Conservation (phyloP, 1,140 invertebrate genomes). For the Macrocentrus cingulum region DNA sequence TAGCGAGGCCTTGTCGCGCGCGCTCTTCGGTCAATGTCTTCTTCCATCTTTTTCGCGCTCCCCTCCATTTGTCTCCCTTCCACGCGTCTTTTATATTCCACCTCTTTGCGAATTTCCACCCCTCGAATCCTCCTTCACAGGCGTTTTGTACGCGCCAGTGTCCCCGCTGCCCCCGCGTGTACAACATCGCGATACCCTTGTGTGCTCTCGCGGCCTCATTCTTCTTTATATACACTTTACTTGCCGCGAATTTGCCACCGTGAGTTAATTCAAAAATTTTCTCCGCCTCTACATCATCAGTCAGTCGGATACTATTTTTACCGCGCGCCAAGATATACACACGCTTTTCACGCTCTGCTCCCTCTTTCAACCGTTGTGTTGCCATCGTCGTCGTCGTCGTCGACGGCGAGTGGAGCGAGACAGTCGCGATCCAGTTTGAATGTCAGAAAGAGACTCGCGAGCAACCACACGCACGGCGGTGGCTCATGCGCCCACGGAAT, state of each 20-base stretch:
- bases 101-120: slow-evolving; percentile 16
- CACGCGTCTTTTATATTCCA: slow-evolving; percentile 11
- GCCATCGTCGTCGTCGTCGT: slow-evolving; percentile 3
- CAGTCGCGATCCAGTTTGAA: slow-evolving; percentile 19
- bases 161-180: slow-evolving; percentile 17
- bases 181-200: slow-evolving; percentile 4
- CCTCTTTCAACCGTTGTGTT: slow-evolving; percentile 24
- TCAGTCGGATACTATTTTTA: too few relatives aligned
- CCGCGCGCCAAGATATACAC: too few relatives aligned
- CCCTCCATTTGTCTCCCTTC: slow-evolving; percentile 8
- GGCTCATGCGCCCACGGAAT: slow-evolving; percentile 19
- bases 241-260: neutral
- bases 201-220: slow-evolving; percentile 12
- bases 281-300: too few relatives aligned
- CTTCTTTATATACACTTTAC: slow-evolving; percentile 5
- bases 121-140: slow-evolving; percentile 13
- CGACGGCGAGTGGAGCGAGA: neutral
- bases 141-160: slow-evolving; percentile 10
- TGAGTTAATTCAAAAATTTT: slow-evolving; percentile 1
- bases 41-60: slow-evolving; percentile 36
- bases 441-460: slow-evolving; percentile 15
- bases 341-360: slow-evolving; percentile 19
- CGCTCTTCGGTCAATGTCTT: slow-evolving; percentile 59
- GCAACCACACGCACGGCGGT: slow-evolving; percentile 10
- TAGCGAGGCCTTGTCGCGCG: slow-evolving; percentile 45